A percentile compares a stretch with the other conserved stretches of the same genome.
Evolutionary conservation across 2,888 invertebrate genomes (phyloP).

Genomic region (Tyria jacobaeae): DNA sequence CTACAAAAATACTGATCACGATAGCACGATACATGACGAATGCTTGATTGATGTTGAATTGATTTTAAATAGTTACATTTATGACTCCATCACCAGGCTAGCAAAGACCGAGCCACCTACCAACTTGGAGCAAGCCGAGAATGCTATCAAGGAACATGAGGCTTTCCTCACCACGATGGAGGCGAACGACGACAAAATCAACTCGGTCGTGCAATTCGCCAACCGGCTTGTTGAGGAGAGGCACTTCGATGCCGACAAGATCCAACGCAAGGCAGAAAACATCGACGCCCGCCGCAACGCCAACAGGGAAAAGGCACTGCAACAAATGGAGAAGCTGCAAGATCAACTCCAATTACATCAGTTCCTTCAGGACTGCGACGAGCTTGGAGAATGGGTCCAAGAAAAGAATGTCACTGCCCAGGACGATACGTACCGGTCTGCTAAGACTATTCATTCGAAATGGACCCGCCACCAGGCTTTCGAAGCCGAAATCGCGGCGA

Average conservation of each 20-base stretch:
- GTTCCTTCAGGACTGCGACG: slow-evolving; percentile 97
- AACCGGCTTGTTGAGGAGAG: slow-evolving; percentile 95
- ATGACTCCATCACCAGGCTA: slow-evolving; percentile 79
- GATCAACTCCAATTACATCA: slow-evolving; percentile 98
- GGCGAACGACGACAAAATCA: slow-evolving; percentile 99
- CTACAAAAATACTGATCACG: too few relatives aligned
- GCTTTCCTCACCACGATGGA: slow-evolving; percentile 99
- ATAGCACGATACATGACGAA: too few relatives aligned
- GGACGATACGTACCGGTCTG: slow-evolving; percentile 99
- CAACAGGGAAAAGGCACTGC: slow-evolving; percentile 96
- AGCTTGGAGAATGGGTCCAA: slow-evolving; percentile 99
- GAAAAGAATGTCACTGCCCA: slow-evolving; percentile 99
- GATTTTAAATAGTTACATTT: too few relatives aligned
- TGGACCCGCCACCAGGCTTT: slow-evolving; percentile 99
- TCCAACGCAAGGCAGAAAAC: slow-evolving; percentile 97
- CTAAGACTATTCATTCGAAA: slow-evolving; percentile 99
- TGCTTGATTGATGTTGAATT: too few relatives aligned
- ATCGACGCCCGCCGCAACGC: slow-evolving; percentile 96
- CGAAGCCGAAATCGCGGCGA: slow-evolving; percentile 99
- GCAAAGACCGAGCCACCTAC: slow-evolving; percentile 98
- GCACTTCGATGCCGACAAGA: slow-evolving; percentile 98
- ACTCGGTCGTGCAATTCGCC: slow-evolving; percentile 97
- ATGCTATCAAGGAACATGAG: slow-evolving; percentile 98
- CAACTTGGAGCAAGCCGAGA: slow-evolving; percentile 98
- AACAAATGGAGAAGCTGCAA: slow-evolving; percentile 96